Evolutionary conservation across 1,140 invertebrate genomes (phyloP).

Genomic region (Oscheius sp.): DNA sequence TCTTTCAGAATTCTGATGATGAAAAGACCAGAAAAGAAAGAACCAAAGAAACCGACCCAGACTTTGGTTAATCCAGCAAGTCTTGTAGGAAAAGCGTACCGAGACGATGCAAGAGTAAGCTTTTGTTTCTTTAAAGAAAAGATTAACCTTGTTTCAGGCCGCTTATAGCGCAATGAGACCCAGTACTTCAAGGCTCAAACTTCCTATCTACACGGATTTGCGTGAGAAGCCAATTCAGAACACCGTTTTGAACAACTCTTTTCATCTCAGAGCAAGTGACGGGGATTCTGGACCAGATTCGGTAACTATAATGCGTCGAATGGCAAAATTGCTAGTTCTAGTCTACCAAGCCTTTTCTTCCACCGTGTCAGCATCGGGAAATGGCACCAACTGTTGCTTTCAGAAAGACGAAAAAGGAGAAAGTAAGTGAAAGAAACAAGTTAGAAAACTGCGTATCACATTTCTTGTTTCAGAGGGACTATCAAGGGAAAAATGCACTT

Average conservation of each 20-base stretch:
- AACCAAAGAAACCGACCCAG: conserved; percentile 25
- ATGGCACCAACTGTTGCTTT: conserved; percentile 32
- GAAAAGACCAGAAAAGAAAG: conserved; percentile 62
- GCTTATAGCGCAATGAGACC: conserved; percentile 1
- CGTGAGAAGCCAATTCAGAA: conserved; percentile 4
- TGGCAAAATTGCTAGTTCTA: neutral
- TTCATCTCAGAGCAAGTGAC: conserved; percentile 17
- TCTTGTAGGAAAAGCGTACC: conserved; percentile 22
- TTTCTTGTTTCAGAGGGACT: too few species aligned
- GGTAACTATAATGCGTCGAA: neutral
- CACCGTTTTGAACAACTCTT: conserved; percentile 22
- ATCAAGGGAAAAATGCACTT: too few species aligned
- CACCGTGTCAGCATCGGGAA: neutral
- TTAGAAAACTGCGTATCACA: too few species aligned
- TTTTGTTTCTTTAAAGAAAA: neutral
- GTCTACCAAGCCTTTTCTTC: conserved; percentile 5
- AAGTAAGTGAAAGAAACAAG: too few species aligned
- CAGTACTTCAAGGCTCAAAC: neutral
- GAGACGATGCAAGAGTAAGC: conserved; percentile 22
- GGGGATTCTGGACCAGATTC: conserved; percentile 13
- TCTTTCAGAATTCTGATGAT: conserved; percentile 52
- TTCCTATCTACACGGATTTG: conserved; percentile 9
- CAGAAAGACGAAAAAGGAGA: conserved; percentile 23
- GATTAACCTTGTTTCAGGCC: conserved; percentile 15
- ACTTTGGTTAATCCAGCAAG: conserved; percentile 29